Base-by-base conservation (phyloP, 2,113 vertebrate genomes). In the Hippoglossus stenolepis region DNA sequence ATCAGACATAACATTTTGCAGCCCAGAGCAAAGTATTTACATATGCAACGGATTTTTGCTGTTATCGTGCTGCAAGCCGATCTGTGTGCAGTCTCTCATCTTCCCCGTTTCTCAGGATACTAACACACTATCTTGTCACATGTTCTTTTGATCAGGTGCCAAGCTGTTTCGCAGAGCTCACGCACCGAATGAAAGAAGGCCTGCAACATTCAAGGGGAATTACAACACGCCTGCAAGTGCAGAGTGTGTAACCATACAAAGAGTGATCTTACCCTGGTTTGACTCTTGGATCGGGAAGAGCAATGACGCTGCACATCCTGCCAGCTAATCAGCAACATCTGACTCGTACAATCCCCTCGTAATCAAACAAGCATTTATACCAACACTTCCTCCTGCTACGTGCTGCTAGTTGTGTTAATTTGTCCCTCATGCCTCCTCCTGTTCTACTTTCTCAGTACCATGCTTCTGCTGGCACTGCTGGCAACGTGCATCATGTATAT, bases 1-100 rank as follows among this genome's bases (percentile, higher is more conserved):
- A 84, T 82, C 61, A 82, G 68, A 77, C 56, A 54, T 23, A 80
- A 69, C 65, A 40, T 45, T 65, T 56, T 65, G n/a, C 53, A n/a
- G 74, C 78, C 78, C 26, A 72, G 67, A 89, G 80, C 68, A 6
- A 23, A 73, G 38, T 49, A 79, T 83, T 75, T 75, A 81, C 75
- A 80, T 70, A 24, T 72, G 68, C 78, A 80, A 79, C 54, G 35
- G 38, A 74, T 80, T 81, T 6, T 11, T 74, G 65, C 59, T 78
- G 57, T 73, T 56, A 64, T 77, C 28, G 60, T 70, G 71, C 65
- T 62, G 51, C 28, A 67, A 72, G 58, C 54, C 38, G 28, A 70
- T 77, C 28, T 26, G 45, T 53, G 13, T 63, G 47, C 43, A 58
- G 68, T 60, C 58, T 43, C n/a, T 54, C 47, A 64, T 45, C 6